Evolutionary conservation across 2,113 vertebrate species (phyloP), one percentile per base, ranked within the genome.

Genomic region (Cryptoleucopteryx plumbea): DNA sequence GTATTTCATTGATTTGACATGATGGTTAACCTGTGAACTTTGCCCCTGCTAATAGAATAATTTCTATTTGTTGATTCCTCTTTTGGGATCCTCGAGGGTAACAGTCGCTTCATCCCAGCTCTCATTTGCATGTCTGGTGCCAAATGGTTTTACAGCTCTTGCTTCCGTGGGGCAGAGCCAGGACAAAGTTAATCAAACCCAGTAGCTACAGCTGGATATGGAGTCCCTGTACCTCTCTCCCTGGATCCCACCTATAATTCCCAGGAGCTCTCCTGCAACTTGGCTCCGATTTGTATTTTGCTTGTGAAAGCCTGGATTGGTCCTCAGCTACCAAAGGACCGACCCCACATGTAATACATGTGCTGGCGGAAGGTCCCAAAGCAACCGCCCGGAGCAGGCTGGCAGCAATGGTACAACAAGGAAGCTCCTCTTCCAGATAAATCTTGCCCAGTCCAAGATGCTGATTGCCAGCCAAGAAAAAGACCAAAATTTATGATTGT

Each of bases 11-110:
- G 96, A 95, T 96, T 96, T 96, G 96, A 97, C 96, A 96, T 0
- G 85, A 96, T 93, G 72, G 95, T 95, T 97, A 97, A 97, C 96
- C 96, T 95, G 90, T 81, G 96, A 96, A 95, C 96, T 94, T 90
- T 90, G 90, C 55, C 71, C 92, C 63, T 31, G 63, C 85, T 95
- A 96, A 96, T 59, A 96, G 96, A 97, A 97, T 96, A 96, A 96
- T 94, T 97, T 97, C 96, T 96, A 94, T 96, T 94, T 96, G 96
- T 90, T 96, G 95, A 95, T 90, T 90, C 75, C 82, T 92, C 90
- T 97, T 93, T 81, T 66, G 88, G 93, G 85, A 93, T 95, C 90
- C 88, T 94, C 0, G 0, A 90, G 75, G 71, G 79, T 91, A 95
- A 80, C 82, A 80, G 63, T 7, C 34, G 5, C 74, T 75, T 88